A percentile compares a stretch with the other conserved stretches of the same genome.
Conservation (phyloP, 2,113 vertebrate species). For the Menura novaehollandiae region DNA sequence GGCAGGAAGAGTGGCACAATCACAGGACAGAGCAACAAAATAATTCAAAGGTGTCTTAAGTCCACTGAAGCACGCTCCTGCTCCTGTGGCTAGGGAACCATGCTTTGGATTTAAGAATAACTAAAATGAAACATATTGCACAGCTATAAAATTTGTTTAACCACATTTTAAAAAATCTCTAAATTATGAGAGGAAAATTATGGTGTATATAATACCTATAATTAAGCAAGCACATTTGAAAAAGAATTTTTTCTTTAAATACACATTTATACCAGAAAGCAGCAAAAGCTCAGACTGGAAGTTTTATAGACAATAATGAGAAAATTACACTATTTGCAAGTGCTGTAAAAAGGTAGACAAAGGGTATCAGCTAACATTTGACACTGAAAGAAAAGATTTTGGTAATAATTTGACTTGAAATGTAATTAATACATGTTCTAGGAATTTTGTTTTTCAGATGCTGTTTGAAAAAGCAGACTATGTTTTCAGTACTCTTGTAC, state of each 20-base stretch:
- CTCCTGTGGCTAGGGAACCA: not conserved
- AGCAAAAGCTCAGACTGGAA: not conserved
- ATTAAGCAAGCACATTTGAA: not conserved
- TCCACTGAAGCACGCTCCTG: not conserved
- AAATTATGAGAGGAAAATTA: not conserved
- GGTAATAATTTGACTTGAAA: not conserved
- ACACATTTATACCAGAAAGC: not conserved
- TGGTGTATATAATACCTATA: not conserved
- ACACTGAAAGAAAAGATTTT: not conserved
- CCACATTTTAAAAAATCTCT: not conserved
- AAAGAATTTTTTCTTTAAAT: not conserved
- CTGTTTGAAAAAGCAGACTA: not conserved
- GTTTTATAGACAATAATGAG: not conserved
- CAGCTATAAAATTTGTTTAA: not conserved
- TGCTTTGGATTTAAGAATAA: not conserved
- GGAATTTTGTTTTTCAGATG: not conserved
- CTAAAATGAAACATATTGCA: not conserved
- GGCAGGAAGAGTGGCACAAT: not conserved
- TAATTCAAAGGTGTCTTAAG: not conserved
- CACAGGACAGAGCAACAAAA: not conserved
- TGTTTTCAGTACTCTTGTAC: not conserved
- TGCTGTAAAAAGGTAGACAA: not conserved
- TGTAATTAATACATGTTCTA: not conserved
- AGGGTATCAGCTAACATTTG: not conserved
- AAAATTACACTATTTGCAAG: not conserved